A percentile compares a stretch with the other conserved stretches of the same genome.
Conservation (phyloP, 2,797 vertebrate genomes). For the Mormyrus proboscirostris region DNA sequence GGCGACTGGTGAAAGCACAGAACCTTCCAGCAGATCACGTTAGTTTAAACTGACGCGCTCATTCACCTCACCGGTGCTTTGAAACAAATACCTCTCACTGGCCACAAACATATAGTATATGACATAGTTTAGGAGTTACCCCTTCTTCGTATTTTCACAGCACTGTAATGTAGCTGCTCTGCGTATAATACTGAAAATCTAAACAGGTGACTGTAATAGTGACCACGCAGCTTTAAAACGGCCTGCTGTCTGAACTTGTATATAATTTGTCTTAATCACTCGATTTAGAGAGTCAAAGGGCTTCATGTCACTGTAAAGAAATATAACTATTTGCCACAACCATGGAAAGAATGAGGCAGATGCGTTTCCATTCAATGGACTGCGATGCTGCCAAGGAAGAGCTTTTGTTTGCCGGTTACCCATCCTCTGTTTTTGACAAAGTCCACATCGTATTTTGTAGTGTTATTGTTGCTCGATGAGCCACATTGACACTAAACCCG, state of each 20-base stretch:
- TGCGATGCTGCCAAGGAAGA: neutral
- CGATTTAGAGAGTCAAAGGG: neutral
- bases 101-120: conserved; percentile 25
- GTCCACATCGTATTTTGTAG: neutral
- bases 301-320: neutral
- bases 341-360: neutral
- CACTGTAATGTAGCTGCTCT: neutral
- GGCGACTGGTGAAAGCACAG: conserved; percentile 64
- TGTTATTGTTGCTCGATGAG: neutral
- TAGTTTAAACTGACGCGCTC: conserved; percentile 78
- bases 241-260: neutral
- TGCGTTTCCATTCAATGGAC: neutral
- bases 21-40: conserved; percentile 68
- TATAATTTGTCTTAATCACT: neutral
- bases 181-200: neutral
- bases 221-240: neutral
- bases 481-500: neutral
- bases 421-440: conserved; percentile 11
- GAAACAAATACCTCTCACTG: conserved; percentile 56
- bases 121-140: conserved; percentile 19
- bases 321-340: neutral
- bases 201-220: neutral
- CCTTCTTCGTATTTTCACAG: conserved; percentile 13
- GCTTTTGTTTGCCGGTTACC: neutral
- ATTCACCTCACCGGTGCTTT: conserved; percentile 60